Conservation (phyloP, 2,888 invertebrate species). For the Mythimna loreyi region DNA sequence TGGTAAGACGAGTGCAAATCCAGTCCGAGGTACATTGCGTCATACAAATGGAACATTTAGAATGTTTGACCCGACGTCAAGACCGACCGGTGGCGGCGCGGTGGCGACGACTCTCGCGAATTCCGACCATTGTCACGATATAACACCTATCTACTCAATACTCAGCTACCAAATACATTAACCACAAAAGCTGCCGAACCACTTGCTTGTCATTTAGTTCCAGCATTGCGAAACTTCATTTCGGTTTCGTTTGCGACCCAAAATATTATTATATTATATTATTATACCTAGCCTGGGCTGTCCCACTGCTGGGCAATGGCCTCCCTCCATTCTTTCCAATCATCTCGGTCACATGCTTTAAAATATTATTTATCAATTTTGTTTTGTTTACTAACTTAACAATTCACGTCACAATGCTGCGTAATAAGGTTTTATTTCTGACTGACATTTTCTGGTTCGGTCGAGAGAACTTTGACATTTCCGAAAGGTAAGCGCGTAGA, state of each 20-base stretch:
- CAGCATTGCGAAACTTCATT: slow-evolving; percentile 68
- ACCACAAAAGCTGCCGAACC: slow-evolving; percentile 67
- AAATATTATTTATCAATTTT: slow-evolving; percentile 53
- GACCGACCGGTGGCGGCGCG: slow-evolving; percentile 65
- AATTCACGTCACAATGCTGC: slow-evolving; percentile 37
- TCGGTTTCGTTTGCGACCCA: slow-evolving; percentile 61
- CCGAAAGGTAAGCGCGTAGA: slow-evolving; percentile 18
- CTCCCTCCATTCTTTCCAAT: no score
- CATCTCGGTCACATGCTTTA: no score
- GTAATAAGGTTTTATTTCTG: slow-evolving; percentile 49
- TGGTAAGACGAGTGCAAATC: slow-evolving; percentile 86
- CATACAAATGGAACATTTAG: slow-evolving; percentile 86
- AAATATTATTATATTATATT: no score
- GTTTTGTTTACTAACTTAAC: slow-evolving; percentile 56
- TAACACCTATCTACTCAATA: slow-evolving; percentile 70
- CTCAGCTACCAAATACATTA: slow-evolving; percentile 65
- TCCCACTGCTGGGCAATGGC: no score
- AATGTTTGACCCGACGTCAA: slow-evolving; percentile 86
- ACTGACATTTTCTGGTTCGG: slow-evolving; percentile 45
- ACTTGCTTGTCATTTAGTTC: slow-evolving; percentile 73
- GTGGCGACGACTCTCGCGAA: slow-evolving; percentile 76
- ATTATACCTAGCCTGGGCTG: no score
- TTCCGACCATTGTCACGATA: slow-evolving; percentile 83
- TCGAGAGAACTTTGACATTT: slow-evolving; percentile 51
- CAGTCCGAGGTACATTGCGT: slow-evolving; percentile 85